Evolutionary conservation across 2,797 vertebrate genomes (phyloP).

Genomic region (Pseudotriccus pelzelni): DNA sequence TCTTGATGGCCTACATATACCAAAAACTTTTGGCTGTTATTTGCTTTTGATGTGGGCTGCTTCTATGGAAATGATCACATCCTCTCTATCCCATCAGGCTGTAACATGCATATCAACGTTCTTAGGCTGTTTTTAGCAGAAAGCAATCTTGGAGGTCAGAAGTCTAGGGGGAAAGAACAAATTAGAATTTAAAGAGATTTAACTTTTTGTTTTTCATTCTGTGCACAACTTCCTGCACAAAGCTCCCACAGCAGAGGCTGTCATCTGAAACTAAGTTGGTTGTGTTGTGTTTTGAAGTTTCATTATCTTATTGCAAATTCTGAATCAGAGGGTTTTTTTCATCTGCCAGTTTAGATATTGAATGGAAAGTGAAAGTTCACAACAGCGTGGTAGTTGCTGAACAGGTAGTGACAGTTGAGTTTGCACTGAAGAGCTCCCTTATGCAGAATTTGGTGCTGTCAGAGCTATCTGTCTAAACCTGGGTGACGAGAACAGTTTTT

Average conservation of each 20-base stretch:
- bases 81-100: not conserved
- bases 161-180: not conserved
- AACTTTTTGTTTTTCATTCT: not conserved
- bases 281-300: slow-evolving; percentile 16
- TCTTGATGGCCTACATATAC: not conserved
- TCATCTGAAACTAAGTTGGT: slow-evolving; percentile 11
- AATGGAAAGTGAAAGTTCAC: slow-evolving; percentile 33
- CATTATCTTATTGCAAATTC: slow-evolving; percentile 36
- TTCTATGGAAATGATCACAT: not conserved
- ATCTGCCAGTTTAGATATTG: slow-evolving; percentile 35
- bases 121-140: not conserved
- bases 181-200: not conserved
- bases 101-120: not conserved
- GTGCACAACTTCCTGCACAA: not conserved
- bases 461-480: not conserved
- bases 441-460: slow-evolving; percentile 44
- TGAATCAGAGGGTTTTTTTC: not conserved
- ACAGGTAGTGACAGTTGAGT: slow-evolving; percentile 46
- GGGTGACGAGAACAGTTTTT: slow-evolving; percentile 25
- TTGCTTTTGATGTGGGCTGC: not conserved
- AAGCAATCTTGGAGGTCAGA: not conserved
- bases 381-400: not conserved
- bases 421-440: slow-evolving; percentile 40
- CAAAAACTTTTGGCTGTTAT: not conserved
- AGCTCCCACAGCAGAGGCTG: not conserved